Conservation (phyloP, 2,797 vertebrate species). For the Falco concolor region DNA sequence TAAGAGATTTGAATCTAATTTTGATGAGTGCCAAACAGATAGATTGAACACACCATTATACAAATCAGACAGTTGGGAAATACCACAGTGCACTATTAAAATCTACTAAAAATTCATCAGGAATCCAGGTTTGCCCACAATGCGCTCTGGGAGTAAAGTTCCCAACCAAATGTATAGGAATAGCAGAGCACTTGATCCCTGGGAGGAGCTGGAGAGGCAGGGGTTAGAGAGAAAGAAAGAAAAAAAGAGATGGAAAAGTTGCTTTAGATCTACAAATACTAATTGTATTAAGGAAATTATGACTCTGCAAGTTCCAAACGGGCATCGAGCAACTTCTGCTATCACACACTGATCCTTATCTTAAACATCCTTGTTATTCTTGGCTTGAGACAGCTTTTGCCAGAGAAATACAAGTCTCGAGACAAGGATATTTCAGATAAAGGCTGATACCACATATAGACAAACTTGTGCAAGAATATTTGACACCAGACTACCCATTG, state of each 20-base stretch:
- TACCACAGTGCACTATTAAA: background rate
- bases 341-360: background rate
- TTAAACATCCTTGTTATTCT: background rate
- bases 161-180: background rate
- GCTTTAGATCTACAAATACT: background rate
- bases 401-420: background rate
- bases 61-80: slow-evolving; percentile 30
- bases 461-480: background rate
- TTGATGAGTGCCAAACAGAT: background rate
- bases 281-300: background rate
- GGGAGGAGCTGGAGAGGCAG: background rate
- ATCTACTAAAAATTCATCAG: background rate
- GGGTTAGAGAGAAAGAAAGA: background rate
- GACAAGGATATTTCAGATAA: background rate
- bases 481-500: background rate
- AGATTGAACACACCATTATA: slow-evolving; percentile 15
- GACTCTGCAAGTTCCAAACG: background rate
- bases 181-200: background rate
- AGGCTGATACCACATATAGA: background rate
- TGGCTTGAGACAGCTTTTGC: background rate
- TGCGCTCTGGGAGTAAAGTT: background rate
- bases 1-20: slow-evolving; percentile 11
- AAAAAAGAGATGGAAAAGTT: background rate
- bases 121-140: background rate
- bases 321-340: background rate